Conservation (phyloP, 2,797 vertebrate species). For the Aythya fuligula region DNA sequence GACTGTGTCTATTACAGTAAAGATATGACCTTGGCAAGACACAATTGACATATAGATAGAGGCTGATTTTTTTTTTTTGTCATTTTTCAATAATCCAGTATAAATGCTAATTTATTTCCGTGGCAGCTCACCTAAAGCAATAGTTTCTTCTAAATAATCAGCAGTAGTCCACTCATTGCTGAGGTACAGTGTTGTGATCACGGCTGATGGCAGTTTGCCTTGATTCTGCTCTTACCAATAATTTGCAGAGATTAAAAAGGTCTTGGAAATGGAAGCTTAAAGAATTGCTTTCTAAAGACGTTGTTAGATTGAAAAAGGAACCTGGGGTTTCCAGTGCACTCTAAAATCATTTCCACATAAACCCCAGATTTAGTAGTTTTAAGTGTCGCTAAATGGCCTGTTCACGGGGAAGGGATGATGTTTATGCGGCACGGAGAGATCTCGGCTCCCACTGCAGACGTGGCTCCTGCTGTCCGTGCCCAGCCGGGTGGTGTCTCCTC, state of each 20-base stretch:
- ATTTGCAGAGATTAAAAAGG: constrained; percentile 74
- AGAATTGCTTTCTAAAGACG: constrained; percentile 66
- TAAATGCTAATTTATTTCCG: constrained; percentile 48
- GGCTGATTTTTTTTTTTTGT: not conserved
- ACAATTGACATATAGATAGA: constrained; percentile 45
- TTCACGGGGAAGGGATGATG: not conserved
- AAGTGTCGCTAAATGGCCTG: constrained; percentile 23
- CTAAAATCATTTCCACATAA: constrained; percentile 46
- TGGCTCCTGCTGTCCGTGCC: not conserved
- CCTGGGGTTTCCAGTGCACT: constrained; percentile 25
- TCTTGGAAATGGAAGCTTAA: constrained; percentile 22
- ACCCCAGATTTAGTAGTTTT: constrained; percentile 15
- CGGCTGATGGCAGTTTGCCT: constrained; percentile 38
- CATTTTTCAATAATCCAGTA: not conserved
- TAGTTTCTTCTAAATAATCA: constrained; percentile 36
- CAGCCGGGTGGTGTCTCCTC: not conserved
- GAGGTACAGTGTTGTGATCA: not conserved
- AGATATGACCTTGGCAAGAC: constrained; percentile 16
- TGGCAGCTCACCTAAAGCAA: constrained; percentile 16
- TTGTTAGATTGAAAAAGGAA: constrained; percentile 24
- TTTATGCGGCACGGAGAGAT: not conserved
- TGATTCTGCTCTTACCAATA: constrained; percentile 27
- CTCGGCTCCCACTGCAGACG: not conserved
- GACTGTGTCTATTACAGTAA: not conserved
- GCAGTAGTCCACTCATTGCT: not conserved